Evolutionary conservation across 2,888 invertebrate species (phyloP), one percentile per base, ranked within the genome.

Genomic region (Bimastos eiseni): DNA sequence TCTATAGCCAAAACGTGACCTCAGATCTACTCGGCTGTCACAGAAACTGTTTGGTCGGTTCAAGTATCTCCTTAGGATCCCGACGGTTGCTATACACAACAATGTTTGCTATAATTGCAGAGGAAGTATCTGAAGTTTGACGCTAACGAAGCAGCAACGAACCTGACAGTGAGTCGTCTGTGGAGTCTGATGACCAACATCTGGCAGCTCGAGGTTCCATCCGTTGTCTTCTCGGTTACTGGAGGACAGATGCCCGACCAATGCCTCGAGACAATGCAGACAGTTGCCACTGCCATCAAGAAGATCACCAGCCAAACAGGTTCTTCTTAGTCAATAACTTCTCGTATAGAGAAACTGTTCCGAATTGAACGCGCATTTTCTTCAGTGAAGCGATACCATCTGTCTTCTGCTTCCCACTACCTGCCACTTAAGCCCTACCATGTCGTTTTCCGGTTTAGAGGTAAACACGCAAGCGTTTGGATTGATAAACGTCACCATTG

Each of bases 181-280:
- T 91, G 91, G 91, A 44, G 70, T 30, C 89, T 91, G 55, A 89
- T 91, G 41, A 83, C 55, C 6, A 19, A 83, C 2, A 41, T 89
- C 49, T 91, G 91, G 91, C 30, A 90, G 24, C 33, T 91, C 41
- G 24, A 89, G 34, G 44, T 36, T 17, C 91, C 91, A 15, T 90
- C 91, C 55, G 30, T 91, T 41, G 91, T 91, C 44, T 90, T 91
- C 30, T 91, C 91, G 30, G 86, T 91, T 30, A 91, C 91, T 19
- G 91, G 91, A 6, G 91, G 91, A 4, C 88, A 91, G 21, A 49
- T 91, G 33, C 21, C 89, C 8, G 86, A 86, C 19, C 24, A 86
- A 5, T 24, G 36, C 34, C 86, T 86, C 21, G 36, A 34, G 8
- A 15, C 86, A 34, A 34, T 36, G 86, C 34, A 86, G 86, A 21